phyloP scores from a whole-genome alignment of 2,113 vertebrate genomes.

The Holacanthus passer region DNA sequence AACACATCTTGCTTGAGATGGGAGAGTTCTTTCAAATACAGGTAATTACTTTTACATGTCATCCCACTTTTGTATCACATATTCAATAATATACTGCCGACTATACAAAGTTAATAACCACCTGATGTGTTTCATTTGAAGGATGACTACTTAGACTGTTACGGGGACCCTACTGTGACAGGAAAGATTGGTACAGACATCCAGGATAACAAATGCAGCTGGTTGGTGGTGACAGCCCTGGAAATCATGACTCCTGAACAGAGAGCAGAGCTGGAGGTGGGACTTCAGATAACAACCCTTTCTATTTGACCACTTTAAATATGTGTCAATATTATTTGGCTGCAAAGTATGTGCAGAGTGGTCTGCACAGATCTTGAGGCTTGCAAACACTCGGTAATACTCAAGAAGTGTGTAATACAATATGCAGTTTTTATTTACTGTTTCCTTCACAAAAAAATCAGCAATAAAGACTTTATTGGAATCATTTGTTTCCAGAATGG shows the following conservation, averaged over 20 bases:
- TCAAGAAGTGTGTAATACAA: neutral
- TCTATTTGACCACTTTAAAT: neutral
- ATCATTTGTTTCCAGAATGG: neutral
- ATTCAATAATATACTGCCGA: neutral
- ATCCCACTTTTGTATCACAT: neutral
- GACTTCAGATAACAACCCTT: neutral
- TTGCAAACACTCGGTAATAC: neutral
- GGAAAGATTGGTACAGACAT: conserved; percentile 98
- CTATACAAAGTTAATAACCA: neutral
- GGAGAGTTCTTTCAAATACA: conserved; percentile 98
- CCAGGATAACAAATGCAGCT: conserved; percentile 98
- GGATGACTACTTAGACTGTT: conserved; percentile 97
- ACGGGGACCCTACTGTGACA: conserved; percentile 90
- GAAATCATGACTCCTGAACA: conserved; percentile 86
- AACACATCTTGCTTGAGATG: conserved; percentile 93
- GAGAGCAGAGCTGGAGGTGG: conserved; percentile 89
- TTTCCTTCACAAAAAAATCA: neutral
- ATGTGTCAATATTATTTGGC: neutral
- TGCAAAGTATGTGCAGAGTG: neutral
- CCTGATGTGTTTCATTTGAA: conserved; percentile 57
- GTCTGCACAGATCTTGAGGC: neutral
- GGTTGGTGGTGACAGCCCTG: conserved; percentile 93
- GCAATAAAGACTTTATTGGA: neutral
- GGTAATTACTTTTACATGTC: conserved; percentile 76
- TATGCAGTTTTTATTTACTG: neutral